phyloP scores from a whole-genome alignment of 2,888 invertebrate genomes.

The Netelia inedita region DNA sequence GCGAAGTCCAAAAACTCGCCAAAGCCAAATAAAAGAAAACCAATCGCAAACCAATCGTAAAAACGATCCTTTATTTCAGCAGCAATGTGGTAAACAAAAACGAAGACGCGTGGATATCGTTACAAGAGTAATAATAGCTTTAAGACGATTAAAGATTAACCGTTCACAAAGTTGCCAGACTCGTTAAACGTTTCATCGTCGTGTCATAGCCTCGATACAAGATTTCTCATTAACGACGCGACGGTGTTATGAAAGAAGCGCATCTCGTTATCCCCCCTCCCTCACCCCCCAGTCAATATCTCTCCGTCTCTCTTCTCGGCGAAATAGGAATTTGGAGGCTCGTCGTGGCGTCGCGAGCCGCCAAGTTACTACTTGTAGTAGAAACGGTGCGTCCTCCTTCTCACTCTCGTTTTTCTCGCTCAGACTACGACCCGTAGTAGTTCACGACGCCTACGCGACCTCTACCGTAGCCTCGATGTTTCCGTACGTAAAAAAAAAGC shows the following conservation, averaged over 20 bases:
- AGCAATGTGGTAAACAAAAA: neutral
- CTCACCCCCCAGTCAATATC: neutral
- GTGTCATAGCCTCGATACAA: neutral
- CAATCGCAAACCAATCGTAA: too few species aligned
- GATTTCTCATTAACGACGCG: neutral
- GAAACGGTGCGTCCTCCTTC: constrained; percentile 40
- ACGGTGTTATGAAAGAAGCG: constrained; percentile 35
- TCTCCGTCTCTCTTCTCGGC: constrained; percentile 19
- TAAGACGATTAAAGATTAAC: too few species aligned
- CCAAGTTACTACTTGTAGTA: constrained; percentile 60
- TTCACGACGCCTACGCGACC: neutral
- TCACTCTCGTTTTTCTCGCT: constrained; percentile 26
- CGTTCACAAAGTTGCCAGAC: too few species aligned
- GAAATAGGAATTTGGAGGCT: constrained; percentile 67
- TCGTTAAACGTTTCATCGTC: too few species aligned
- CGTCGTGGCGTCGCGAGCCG: constrained; percentile 45
- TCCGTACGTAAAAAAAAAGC: constrained; percentile 5
- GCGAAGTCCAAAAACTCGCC: too few species aligned
- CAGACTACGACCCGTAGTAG: constrained; percentile 22
- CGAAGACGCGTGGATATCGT: neutral
- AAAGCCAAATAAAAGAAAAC: too few species aligned
- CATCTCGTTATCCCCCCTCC: constrained; percentile 14
- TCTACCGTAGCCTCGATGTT: neutral
- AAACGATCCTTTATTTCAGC: too few species aligned
- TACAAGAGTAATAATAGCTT: neutral